These are phyloP conservation scores for Meiosimyza platycephala DNA, from an alignment of 2,888 invertebrate species.

Conservation along the genomic window DNA sequence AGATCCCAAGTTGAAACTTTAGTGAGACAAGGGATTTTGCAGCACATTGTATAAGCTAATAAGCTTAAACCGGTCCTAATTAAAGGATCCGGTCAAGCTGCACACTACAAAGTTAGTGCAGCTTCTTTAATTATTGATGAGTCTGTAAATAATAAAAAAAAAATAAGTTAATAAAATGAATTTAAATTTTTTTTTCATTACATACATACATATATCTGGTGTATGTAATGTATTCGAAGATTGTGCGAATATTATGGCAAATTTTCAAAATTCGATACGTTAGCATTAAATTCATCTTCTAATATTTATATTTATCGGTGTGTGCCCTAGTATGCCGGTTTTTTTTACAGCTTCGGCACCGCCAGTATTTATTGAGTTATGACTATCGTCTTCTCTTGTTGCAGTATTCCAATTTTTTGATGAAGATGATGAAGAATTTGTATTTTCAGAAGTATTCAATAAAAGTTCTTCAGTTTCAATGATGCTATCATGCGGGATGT, in stretches of 20 bases:
- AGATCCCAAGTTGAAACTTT: slow-evolving; percentile 90
- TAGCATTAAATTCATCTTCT: not conserved
- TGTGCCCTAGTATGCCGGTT: slow-evolving; percentile 43
- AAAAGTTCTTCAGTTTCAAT: slow-evolving; percentile 28
- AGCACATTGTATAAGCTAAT: slow-evolving; percentile 75
- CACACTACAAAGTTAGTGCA: no score
- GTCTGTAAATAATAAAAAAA: no score
- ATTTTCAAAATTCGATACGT: not conserved
- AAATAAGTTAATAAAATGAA: no score
- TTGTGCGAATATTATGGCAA: no score
- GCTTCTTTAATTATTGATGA: no score
- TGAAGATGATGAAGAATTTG: not conserved
- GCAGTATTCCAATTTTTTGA: not conserved
- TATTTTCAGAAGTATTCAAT: slow-evolving; percentile 7
- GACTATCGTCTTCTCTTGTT: not conserved
- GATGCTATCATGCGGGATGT: slow-evolving; percentile 41
- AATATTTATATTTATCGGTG: slow-evolving; percentile 34
- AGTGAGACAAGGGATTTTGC: slow-evolving; percentile 88
- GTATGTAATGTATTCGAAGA: no score
- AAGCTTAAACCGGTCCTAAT: no score
- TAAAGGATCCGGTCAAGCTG: no score
- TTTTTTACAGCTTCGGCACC: not conserved
- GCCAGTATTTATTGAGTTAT: not conserved
- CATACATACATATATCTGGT: no score
- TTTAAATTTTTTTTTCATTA: no score